phyloP scores from a whole-genome alignment of 2,797 vertebrate species.

The Myotis pilosus region DNA sequence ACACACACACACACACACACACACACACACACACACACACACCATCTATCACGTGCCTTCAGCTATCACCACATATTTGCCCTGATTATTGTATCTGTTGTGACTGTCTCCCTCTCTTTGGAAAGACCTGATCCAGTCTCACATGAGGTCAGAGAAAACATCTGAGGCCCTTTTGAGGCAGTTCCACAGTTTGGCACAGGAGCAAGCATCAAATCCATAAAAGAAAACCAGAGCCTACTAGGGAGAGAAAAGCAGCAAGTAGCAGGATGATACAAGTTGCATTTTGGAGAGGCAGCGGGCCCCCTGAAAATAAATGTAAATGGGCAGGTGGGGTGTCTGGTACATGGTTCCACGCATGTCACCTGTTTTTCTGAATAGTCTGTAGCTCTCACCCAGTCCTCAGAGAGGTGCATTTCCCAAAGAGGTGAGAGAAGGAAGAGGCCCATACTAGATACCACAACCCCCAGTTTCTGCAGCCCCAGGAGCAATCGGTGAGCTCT shows the following conservation, averaged over 20 bases:
- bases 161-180: not conserved
- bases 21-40: not conserved
- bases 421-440: not conserved
- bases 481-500: not conserved
- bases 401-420: not conserved
- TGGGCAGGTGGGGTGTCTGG: not conserved
- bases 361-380: not conserved
- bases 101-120: not conserved
- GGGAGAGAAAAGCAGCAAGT: not conserved
- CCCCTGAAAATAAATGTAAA: not conserved
- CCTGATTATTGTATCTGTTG: not conserved
- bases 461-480: not conserved
- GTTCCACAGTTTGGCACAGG: not conserved
- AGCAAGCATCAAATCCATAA: not conserved
- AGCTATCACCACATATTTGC: not conserved
- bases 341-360: not conserved
- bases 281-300: not conserved
- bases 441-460: not conserved
- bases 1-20: not conserved
- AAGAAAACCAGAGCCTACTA: not conserved
- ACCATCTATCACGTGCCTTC: not conserved
- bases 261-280: not conserved
- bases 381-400: not conserved
- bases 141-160: not conserved
- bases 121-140: not conserved